Evolutionary conservation across 2,113 vertebrate species (phyloP).

Genomic region (Ginglymostoma cirratum): DNA sequence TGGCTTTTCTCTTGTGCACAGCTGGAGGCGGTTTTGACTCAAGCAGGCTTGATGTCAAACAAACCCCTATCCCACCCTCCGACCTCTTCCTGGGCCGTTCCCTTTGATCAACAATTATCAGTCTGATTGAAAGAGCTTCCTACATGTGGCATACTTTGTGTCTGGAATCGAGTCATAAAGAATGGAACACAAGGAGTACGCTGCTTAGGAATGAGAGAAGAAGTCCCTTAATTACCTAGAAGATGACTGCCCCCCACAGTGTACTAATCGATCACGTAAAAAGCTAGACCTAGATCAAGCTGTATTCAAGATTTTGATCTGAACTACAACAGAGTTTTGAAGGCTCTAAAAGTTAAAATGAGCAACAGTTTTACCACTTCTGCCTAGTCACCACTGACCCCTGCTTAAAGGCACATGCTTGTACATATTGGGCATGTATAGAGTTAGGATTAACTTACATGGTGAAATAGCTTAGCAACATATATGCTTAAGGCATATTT

Average conservation of each 20-base stretch:
- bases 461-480: not conserved
- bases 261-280: not conserved
- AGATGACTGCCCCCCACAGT: not conserved
- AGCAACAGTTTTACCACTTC: not conserved
- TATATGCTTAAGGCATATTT: not conserved
- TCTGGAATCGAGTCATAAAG: not conserved
- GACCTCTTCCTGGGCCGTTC: not conserved
- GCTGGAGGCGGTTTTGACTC: not conserved
- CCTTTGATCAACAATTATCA: not conserved
- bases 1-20: not conserved
- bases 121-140: not conserved
- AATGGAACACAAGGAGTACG: not conserved
- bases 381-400: not conserved
- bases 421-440: not conserved
- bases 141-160: not conserved
- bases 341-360: not conserved
- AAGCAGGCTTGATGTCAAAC: not conserved
- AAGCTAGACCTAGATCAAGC: not conserved
- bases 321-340: not conserved
- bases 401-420: not conserved
- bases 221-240: not conserved
- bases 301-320: not conserved
- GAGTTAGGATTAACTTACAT: not conserved
- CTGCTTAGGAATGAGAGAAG: not conserved
- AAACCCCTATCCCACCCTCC: not conserved